These are phyloP conservation scores for Alligator mississippiensis DNA, from an alignment of 2,113 vertebrate genomes.

Conservation along the genomic window DNA sequence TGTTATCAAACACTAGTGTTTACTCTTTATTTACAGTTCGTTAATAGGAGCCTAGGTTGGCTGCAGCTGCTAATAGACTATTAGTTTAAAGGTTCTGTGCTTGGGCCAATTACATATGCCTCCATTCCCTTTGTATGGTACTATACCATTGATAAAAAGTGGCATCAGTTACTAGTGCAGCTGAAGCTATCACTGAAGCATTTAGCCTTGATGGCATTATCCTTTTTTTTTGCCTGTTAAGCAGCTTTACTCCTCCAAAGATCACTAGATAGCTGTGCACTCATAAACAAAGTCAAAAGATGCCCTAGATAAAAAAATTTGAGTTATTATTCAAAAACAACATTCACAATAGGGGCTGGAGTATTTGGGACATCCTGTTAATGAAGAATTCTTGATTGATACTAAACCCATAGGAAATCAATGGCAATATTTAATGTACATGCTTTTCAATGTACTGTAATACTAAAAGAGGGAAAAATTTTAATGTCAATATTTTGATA, in stretches of 20 bases:
- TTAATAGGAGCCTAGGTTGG: constrained; percentile 39
- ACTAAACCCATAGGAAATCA: not conserved
- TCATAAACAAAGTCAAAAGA: constrained; percentile 34
- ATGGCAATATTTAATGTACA: not conserved
- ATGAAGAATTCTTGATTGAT: not conserved
- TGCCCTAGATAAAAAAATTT: constrained; percentile 59
- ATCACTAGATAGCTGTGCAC: constrained; percentile 20
- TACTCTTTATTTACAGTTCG: constrained; percentile 48
- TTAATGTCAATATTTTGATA: not conserved
- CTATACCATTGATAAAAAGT: not conserved
- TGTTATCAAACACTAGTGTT: constrained; percentile 15
- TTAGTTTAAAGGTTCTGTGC: constrained; percentile 38
- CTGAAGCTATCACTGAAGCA: not conserved
- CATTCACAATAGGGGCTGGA: not conserved
- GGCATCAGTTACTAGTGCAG: not conserved
- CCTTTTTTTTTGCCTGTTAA: not conserved
- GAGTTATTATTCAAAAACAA: constrained; percentile 29
- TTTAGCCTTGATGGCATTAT: not conserved
- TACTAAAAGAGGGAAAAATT: not conserved
- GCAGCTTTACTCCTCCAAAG: constrained; percentile 57
- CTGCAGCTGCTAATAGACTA: constrained; percentile 27
- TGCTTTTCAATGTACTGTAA: not conserved
- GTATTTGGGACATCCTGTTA: not conserved
- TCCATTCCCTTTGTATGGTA: not conserved
- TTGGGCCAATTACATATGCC: not conserved